Evolutionary conservation across 1,140 invertebrate species (phyloP).

Genomic region (Coptotermes formosanus): DNA sequence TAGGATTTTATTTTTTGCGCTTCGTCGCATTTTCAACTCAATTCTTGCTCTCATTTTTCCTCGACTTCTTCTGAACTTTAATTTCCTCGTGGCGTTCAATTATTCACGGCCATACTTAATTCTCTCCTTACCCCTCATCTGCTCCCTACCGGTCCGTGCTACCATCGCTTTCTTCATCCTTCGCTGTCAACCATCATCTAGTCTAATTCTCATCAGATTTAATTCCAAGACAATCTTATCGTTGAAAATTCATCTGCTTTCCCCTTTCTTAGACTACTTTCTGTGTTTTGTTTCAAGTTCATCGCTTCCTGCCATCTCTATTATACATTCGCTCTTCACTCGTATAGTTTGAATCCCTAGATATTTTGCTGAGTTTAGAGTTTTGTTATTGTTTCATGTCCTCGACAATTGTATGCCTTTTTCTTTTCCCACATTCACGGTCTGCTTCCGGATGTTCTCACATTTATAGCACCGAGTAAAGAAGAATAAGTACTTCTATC

Average conservation of each 20-base stretch:
- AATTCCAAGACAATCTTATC: constrained; percentile 17
- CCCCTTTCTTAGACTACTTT: not conserved
- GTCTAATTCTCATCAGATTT: constrained; percentile 1
- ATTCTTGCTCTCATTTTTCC: constrained; percentile 9
- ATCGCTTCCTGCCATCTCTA: not conserved
- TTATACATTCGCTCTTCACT: not conserved
- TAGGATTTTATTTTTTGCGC: not conserved
- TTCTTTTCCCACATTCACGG: not conserved
- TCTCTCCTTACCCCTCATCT: not conserved
- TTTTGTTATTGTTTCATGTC: not conserved
- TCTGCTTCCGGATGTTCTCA: not conserved
- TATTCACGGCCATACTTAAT: constrained; percentile 18
- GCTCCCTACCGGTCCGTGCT: not conserved
- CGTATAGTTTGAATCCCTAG: not conserved
- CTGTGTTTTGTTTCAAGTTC: not conserved
- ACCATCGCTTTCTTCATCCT: not conserved
- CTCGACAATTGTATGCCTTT: not conserved
- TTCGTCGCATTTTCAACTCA: constrained; percentile 18
- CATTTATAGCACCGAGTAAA: not conserved
- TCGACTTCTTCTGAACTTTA: constrained; percentile 12
- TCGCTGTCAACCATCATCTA: constrained; percentile 9
- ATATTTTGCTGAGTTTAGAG: not conserved
- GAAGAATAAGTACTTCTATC: not conserved
- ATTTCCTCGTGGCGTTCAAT: constrained; percentile 14
- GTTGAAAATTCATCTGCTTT: constrained; percentile 5